A percentile compares a stretch with the other conserved stretches of the same genome.
Conservation (phyloP, 2,113 vertebrate genomes). For the Pseudorasbora parva region DNA sequence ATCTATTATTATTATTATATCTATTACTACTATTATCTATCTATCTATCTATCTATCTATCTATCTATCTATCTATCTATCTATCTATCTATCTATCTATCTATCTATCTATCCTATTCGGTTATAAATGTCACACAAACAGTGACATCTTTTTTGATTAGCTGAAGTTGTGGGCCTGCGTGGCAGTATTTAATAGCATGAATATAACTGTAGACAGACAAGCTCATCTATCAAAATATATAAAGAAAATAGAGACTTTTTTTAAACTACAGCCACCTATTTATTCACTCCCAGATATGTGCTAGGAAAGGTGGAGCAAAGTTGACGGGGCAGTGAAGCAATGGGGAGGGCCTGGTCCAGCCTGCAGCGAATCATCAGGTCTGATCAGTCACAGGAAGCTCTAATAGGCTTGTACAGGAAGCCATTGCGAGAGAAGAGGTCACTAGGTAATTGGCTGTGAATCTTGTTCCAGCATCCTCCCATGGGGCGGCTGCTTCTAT, state of each 20-base stretch:
- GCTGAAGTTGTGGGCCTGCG: slow-evolving; percentile 46
- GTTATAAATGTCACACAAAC: not conserved
- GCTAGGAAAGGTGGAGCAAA: slow-evolving; percentile 38
- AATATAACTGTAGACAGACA: slow-evolving; percentile 60
- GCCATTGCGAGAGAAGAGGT: slow-evolving; percentile 81
- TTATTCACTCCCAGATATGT: slow-evolving; percentile 62
- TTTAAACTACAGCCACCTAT: not conserved
- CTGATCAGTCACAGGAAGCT: slow-evolving; percentile 82
- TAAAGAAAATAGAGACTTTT: slow-evolving; percentile 4
- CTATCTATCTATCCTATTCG: too few relatives aligned
- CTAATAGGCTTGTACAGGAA: slow-evolving; percentile 87
- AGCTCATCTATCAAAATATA: slow-evolving; percentile 62
- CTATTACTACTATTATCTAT: too few relatives aligned
- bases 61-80: too few relatives aligned
- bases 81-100: too few relatives aligned
- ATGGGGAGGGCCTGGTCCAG: slow-evolving; percentile 28
- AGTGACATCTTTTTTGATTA: slow-evolving; percentile 58
- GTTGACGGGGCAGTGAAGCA: slow-evolving; percentile 3
- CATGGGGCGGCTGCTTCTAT: slow-evolving; percentile 48
- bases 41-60: too few relatives aligned
- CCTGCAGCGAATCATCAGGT: slow-evolving; percentile 48
- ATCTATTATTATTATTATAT: too few relatives aligned
- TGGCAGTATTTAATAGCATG: slow-evolving; percentile 51
- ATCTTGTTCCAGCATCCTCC: slow-evolving; percentile 54
- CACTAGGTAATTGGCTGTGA: slow-evolving; percentile 77